A percentile compares a stretch with the other conserved stretches of the same genome.
Evolutionary conservation across 2,797 vertebrate species (phyloP).

Genomic region (Gymnopithys bicolor): DNA sequence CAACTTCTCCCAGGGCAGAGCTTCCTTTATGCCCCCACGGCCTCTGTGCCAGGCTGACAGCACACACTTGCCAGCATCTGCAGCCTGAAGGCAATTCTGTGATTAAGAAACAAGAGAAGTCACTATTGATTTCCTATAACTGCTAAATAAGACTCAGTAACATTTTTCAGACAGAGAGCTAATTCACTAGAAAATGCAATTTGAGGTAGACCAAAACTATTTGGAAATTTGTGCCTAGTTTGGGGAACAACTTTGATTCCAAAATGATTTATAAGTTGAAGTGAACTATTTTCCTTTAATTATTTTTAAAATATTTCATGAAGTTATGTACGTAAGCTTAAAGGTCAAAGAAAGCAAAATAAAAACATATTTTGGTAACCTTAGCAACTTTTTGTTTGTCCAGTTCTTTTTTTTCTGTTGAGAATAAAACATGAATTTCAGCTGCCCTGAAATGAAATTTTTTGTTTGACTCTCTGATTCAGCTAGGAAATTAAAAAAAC

Average conservation of each 20-base stretch:
- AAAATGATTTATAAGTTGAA: neutral
- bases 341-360: conserved; percentile 7
- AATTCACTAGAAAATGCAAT: conserved; percentile 13
- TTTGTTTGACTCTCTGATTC: neutral
- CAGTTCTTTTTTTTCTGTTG: neutral
- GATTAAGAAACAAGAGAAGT: neutral
- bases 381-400: neutral
- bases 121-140: neutral
- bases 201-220: conserved; percentile 31
- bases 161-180: conserved; percentile 2
- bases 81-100: neutral
- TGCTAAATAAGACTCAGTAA: neutral
- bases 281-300: neutral
- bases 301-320: neutral
- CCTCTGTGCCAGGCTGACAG: neutral
- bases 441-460: neutral
- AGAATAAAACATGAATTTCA: neutral
- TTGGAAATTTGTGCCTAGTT: neutral
- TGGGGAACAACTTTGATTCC: neutral
- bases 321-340: neutral
- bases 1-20: neutral
- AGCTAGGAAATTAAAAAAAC: neutral
- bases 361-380: neutral
- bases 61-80: neutral
- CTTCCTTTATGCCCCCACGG: neutral